phyloP scores from a whole-genome alignment of 1,140 invertebrate genomes.

The Pectinophora gossypiella region DNA sequence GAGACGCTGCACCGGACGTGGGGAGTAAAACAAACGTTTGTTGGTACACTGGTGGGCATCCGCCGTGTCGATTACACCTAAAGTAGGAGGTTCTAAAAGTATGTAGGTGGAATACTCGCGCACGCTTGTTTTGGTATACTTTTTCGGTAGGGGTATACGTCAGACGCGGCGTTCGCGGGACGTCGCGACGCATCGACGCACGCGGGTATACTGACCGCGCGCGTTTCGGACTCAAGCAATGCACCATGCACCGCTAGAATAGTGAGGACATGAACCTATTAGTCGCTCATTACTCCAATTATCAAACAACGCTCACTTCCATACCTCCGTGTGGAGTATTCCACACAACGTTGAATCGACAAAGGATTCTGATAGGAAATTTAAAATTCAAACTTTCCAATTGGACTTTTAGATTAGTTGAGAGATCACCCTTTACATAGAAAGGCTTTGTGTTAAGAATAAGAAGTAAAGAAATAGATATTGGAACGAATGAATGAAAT shows the following conservation, averaged over 20 bases:
- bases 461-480: no score
- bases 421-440: not conserved
- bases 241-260: constrained; percentile 58
- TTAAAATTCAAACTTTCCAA: not conserved
- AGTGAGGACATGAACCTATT: constrained; percentile 37
- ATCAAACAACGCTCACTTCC: not conserved
- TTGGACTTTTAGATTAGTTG: not conserved
- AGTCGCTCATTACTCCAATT: not conserved
- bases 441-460: not conserved
- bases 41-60: not conserved
- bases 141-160: constrained; percentile 32
- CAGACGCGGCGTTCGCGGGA: constrained; percentile 23
- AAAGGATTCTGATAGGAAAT: not conserved
- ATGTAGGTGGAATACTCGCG: not conserved
- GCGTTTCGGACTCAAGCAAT: constrained; percentile 44
- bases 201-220: constrained; percentile 66
- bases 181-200: constrained; percentile 51
- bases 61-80: not conserved
- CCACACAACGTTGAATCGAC: no score
- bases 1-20: not conserved
- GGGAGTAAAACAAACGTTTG: constrained; percentile 1
- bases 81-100: not conserved
- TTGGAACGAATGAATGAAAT: not conserved
- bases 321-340: not conserved
- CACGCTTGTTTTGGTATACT: not conserved